Evolutionary conservation across 2,888 invertebrate species (phyloP), one percentile per base, ranked within the genome.

Genomic region (Ophion costatus): DNA sequence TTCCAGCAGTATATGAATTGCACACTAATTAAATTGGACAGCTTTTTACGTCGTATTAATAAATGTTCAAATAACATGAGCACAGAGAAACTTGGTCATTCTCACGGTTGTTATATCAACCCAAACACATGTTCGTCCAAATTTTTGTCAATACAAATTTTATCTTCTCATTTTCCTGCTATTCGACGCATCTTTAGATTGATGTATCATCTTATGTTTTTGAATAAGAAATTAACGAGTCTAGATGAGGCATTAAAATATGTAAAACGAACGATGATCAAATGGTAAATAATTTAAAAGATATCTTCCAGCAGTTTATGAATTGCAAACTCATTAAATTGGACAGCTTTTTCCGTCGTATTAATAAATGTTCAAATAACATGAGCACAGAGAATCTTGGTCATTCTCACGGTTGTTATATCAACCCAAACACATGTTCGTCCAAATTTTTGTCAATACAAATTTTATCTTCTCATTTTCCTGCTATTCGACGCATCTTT

Each of bases 151-250:
- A 20, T 57, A 7, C 17, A 57, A 71, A 20, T 57, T n/a, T 59
- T 33, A 11, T 33, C 57, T 17, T 24, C 33, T 17, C 57, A 29
- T 71, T 57, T 57, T 33, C 20, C 56, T 5, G n/a, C 5, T 20
- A 51, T 86, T 6, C 80, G 75, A 59, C 57, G 20, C 17, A 71
- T 82, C 20, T 78, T 75, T 45, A 74, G 78, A 64, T 38, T 67
- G 11, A 11, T 86, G 4, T 75, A 83, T 45, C 71, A 38, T 74
- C 17, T 83, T 9, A 79, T 61, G 10, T 14, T 0, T 57, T 71
- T 71, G 17, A 0, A 69, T 24, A 42, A 73, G 4, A 51, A 20
- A 56, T 29, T 57, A 10, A 29, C 33, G 10, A 57, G n/a, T 17
- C 57, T 57, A 10, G 71, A 57, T 33, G 59, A 59, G 9, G n/a